These are phyloP conservation scores for Botia almorhae DNA, from an alignment of 2,797 vertebrate species.

Conservation along the genomic window DNA sequence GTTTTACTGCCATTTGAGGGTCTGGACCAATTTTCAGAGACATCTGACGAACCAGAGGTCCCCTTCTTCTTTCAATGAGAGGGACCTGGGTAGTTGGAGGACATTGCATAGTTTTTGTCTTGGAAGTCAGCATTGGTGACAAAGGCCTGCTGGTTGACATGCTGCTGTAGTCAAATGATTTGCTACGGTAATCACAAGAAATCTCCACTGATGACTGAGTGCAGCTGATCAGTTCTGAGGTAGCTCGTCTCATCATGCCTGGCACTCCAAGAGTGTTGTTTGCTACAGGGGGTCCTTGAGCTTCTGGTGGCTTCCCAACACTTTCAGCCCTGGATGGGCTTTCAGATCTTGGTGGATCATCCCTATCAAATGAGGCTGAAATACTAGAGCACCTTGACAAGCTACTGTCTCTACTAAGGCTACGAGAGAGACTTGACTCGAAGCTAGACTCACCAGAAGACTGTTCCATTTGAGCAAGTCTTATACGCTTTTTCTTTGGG, in stretches of 20 bases:
- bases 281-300: conserved; percentile 81
- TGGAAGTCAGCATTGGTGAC: conserved; percentile 70
- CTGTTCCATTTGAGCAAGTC: conserved; percentile 93
- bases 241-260: conserved; percentile 90
- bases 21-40: conserved; percentile 93
- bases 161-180: conserved; percentile 93
- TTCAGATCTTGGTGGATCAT: conserved; percentile 86
- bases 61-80: conserved; percentile 93
- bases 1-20: conserved; percentile 77
- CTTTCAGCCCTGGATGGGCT: conserved; percentile 82
- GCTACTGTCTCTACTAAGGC: conserved; percentile 94
- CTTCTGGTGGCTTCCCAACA: conserved; percentile 79
- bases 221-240: conserved; percentile 92
- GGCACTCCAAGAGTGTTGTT: conserved; percentile 88
- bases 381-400: conserved; percentile 93
- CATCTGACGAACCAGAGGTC: conserved; percentile 94
- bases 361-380: conserved; percentile 93
- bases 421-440: conserved; percentile 91
- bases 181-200: conserved; percentile 89
- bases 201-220: conserved; percentile 89
- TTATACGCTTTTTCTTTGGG: conserved; percentile 97
- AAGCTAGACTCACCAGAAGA: conserved; percentile 94
- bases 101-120: conserved; percentile 72
- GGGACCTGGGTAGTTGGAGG: conserved; percentile 81
- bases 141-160: conserved; percentile 79